Percentiles rank a stretch among this genome's conserved stretches.
phyloP scores from a whole-genome alignment of 1,140 invertebrate species.

The Stegodyphus dumicola region DNA sequence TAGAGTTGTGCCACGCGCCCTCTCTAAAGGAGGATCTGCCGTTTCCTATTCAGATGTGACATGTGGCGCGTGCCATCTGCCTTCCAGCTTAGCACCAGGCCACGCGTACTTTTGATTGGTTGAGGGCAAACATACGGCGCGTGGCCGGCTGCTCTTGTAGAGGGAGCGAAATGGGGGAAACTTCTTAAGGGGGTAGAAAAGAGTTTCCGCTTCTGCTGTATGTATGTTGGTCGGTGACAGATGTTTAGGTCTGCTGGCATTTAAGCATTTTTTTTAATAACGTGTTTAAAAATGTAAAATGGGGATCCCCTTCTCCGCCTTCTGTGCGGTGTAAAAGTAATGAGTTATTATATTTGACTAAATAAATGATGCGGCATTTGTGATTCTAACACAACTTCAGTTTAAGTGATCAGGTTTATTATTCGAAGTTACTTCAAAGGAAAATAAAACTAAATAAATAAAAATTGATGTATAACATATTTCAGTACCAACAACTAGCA shows the following conservation, averaged over 20 bases:
- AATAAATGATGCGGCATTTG: too few relatives aligned
- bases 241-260: not conserved
- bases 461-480: too few relatives aligned
- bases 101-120: conserved; percentile 35
- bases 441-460: too few relatives aligned
- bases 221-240: not conserved
- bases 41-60: conserved; percentile 40
- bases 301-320: too few relatives aligned
- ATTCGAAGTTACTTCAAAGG: too few relatives aligned
- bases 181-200: not conserved
- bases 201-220: not conserved
- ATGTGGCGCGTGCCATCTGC: conserved; percentile 60
- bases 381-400: too few relatives aligned
- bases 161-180: not conserved
- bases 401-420: too few relatives aligned
- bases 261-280: not conserved
- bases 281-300: too few relatives aligned
- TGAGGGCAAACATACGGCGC: conserved; percentile 60
- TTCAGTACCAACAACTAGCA: too few relatives aligned
- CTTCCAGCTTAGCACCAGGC: conserved; percentile 34
- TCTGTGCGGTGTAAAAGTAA: too few relatives aligned
- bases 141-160: conserved; percentile 47
- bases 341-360: too few relatives aligned
- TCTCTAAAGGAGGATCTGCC: conserved; percentile 7
- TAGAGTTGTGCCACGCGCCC: conserved; percentile 41